Percentiles rank a stretch among this genome's conserved stretches.
Conservation (phyloP, 2,113 vertebrate genomes). For the Erythrolamprus reginae region DNA sequence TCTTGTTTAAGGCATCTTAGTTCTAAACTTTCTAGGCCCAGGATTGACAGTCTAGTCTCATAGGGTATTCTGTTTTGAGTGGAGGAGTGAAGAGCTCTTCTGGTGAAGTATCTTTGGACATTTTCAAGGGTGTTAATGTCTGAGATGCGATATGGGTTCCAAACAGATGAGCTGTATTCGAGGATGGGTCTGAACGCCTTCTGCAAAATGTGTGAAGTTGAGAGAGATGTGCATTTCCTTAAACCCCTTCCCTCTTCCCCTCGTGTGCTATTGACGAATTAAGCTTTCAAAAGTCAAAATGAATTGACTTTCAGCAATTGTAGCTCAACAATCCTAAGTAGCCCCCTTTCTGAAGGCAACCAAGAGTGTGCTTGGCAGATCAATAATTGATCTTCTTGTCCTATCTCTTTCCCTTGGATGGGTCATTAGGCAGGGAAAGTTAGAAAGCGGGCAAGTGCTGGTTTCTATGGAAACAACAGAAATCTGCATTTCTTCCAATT, state of each 20-base stretch:
- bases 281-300: not conserved
- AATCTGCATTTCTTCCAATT: constrained; percentile 32
- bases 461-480: constrained; percentile 47
- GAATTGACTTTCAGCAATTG: not conserved
- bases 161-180: too few relatives aligned
- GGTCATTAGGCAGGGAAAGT: constrained; percentile 21
- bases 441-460: constrained; percentile 31
- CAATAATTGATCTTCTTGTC: constrained; percentile 1
- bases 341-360: not conserved
- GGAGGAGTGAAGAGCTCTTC: too few relatives aligned
- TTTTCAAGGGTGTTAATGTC: too few relatives aligned
- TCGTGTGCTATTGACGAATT: not conserved
- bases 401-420: not conserved
- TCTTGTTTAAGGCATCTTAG: too few relatives aligned
- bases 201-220: not conserved
- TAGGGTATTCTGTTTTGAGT: too few relatives aligned
- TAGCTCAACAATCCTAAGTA: fast-evolving
- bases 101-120: too few relatives aligned
- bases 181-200: not conserved
- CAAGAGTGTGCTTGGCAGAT: not conserved
- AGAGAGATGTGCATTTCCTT: not conserved
- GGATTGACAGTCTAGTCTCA: too few relatives aligned
- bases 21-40: too few relatives aligned
- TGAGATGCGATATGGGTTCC: too few relatives aligned
- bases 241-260: not conserved